Conservation (phyloP, 2,797 vertebrate species). For the Salarias fasciatus region DNA sequence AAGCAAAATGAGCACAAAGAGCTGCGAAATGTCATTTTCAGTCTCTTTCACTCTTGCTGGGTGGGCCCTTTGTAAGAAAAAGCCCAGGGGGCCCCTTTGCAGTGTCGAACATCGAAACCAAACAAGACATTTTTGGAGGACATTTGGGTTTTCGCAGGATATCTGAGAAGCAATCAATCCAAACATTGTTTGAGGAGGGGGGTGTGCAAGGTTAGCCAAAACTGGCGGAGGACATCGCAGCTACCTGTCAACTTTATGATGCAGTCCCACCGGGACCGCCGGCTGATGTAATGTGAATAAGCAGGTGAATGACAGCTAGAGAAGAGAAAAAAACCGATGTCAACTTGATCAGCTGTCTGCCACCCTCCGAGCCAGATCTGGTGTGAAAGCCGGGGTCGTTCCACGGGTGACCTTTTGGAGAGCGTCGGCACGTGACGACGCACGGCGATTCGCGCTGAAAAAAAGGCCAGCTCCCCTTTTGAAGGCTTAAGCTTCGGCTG, state of each 20-base stretch:
- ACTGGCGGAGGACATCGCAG: constrained; percentile 31
- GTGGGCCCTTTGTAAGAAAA: neutral
- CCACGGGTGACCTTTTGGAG: constrained; percentile 41
- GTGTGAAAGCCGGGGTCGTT: constrained; percentile 46
- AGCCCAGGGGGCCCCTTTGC: neutral
- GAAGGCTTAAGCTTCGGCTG: constrained; percentile 55
- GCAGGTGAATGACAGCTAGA: constrained; percentile 57
- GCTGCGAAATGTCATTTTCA: neutral
- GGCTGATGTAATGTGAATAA: constrained; percentile 62
- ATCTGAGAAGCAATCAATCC: constrained; percentile 61
- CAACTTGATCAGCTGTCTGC: constrained; percentile 48
- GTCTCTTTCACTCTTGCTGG: neutral
- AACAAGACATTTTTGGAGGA: constrained; percentile 36
- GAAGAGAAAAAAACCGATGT: constrained; percentile 13
- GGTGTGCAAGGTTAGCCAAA: constrained; percentile 47
- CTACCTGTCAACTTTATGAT: constrained; percentile 55
- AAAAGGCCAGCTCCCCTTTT: constrained; percentile 61
- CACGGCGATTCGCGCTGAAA: constrained; percentile 60
- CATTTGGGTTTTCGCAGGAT: constrained; percentile 35
- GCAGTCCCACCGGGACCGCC: constrained; percentile 36
- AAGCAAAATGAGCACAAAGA: neutral
- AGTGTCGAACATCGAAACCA: constrained; percentile 6
- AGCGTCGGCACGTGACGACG: constrained; percentile 23
- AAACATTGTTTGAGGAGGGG: constrained; percentile 47
- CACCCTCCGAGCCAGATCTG: constrained; percentile 24